Evolutionary conservation across 1,140 invertebrate genomes (phyloP), one percentile per base, ranked within the genome.

Genomic region (Homarus americanus): DNA sequence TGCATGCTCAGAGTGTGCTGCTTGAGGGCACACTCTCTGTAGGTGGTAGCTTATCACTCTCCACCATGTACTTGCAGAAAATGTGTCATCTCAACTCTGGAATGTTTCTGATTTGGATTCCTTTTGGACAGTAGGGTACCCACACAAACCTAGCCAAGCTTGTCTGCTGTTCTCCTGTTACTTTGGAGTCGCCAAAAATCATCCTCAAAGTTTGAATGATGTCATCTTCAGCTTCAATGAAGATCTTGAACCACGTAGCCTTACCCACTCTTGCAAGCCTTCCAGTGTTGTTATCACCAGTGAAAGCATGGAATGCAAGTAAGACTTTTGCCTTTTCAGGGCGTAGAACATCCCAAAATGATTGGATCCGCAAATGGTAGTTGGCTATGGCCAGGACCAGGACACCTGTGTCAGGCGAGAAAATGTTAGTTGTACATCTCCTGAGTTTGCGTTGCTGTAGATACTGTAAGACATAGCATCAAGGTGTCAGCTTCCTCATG

Each of bases 11-110:
- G 49, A n/a, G 49, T 58, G 79, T 82, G 79, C 44, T 82, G 79
- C 79, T 82, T 82, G 38, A 82, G 41, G 15, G 79, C 79, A 53
- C 79, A n/a, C n/a, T 41, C 41, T 49, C 5, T 5, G 44, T 82
- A 15, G 79, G 79, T 41, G 49, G 79, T 10, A 82, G 38, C 79
- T 82, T 82, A 24, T 63, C 58, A 84, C 58, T 72, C 4, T 84
- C 28, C 32, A 58, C 82, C 82, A 66, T 69, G 44, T 84, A 7
- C 38, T 84, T 84, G 82, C 82, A 84, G 82, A 84, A 63, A 20
- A 84, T 5, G n/a, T 84, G 82, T 58, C 82, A 84, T 72, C 82
- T 38, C 82, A 84, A 58, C 32, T 72, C 36, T 5, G 82, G 44
- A 20, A 84, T 84, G 17, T 20, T 84, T 17, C 34, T 38, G 49